Evolutionary conservation across 2,888 invertebrate genomes (phyloP).

Genomic region (Meloe dianella): DNA sequence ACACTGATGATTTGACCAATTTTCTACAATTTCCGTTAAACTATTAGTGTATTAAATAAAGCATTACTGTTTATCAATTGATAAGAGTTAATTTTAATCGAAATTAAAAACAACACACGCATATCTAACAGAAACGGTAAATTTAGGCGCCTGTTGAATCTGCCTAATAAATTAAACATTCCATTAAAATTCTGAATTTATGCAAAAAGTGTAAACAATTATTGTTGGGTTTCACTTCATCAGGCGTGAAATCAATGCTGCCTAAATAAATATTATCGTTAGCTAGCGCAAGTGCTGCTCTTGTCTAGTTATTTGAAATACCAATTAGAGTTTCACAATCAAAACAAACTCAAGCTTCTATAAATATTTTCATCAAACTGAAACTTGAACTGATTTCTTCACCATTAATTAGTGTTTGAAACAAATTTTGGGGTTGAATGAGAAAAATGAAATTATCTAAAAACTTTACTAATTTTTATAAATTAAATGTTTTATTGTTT

Average conservation of each 20-base stretch:
- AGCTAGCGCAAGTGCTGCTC: neutral
- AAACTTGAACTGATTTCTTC: neutral
- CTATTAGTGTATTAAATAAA: neutral
- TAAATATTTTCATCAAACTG: neutral
- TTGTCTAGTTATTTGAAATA: constrained; percentile 5
- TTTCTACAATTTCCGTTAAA: neutral
- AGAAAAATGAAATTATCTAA: too few species aligned
- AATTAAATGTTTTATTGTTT: too few species aligned
- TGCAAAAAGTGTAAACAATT: constrained; percentile 9
- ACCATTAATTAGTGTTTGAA: neutral
- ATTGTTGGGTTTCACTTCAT: neutral
- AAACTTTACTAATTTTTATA: too few species aligned
- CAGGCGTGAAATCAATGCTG: neutral
- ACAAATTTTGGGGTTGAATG: too few species aligned
- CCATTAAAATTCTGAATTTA: constrained; percentile 7
- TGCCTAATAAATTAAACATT: constrained; percentile 8
- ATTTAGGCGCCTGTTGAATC: neutral
- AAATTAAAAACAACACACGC: neutral
- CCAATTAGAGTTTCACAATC: neutral
- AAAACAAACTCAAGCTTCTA: constrained; percentile 1
- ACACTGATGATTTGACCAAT: constrained; percentile 31
- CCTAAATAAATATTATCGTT: constrained; percentile 7
- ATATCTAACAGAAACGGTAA: neutral
- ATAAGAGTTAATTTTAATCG: neutral
- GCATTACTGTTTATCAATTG: too few species aligned